These are phyloP conservation scores for Diglossa cyanea DNA, from an alignment of 2,797 vertebrate genomes.

Conservation along the genomic window DNA sequence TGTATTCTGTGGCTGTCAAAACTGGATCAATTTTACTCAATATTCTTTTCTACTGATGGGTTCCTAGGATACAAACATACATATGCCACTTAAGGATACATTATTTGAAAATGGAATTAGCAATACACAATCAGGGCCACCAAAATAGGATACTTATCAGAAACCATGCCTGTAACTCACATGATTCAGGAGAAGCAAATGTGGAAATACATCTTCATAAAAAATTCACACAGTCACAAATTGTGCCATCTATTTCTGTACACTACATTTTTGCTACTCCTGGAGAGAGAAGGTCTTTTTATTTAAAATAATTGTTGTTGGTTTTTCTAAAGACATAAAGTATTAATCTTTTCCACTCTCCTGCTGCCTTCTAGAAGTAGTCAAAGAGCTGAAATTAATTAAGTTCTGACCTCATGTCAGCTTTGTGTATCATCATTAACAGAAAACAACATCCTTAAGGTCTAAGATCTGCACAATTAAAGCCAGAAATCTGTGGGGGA, in stretches of 20 bases:
- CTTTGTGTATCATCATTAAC: conserved; percentile 59
- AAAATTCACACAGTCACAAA: conserved; percentile 60
- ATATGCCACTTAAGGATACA: not conserved
- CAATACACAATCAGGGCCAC: not conserved
- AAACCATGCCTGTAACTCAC: conserved; percentile 31
- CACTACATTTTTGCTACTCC: conserved; percentile 21
- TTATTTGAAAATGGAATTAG: conserved; percentile 40
- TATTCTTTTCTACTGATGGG: not conserved
- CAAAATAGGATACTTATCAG: conserved; percentile 28
- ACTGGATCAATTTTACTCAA: not conserved
- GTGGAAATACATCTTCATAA: conserved; percentile 56
- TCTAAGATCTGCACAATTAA: not conserved
- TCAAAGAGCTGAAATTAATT: conserved; percentile 66
- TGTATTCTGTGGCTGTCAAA: not conserved
- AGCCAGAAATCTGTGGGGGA: not conserved
- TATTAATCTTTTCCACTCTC: conserved; percentile 43
- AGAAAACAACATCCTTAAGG: conserved; percentile 48
- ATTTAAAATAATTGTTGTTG: conserved; percentile 59
- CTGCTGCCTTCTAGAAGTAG: conserved; percentile 51
- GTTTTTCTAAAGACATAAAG: not conserved
- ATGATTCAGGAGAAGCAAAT: conserved; percentile 36
- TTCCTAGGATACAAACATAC: not conserved
- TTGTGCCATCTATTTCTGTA: conserved; percentile 51
- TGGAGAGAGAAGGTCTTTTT: conserved; percentile 34
- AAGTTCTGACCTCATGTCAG: conserved; percentile 58